A percentile compares a stretch with the other conserved stretches of the same genome.
These are phyloP conservation scores for Euura lappo DNA, from an alignment of 1,140 invertebrate genomes.

Conservation along the genomic window DNA sequence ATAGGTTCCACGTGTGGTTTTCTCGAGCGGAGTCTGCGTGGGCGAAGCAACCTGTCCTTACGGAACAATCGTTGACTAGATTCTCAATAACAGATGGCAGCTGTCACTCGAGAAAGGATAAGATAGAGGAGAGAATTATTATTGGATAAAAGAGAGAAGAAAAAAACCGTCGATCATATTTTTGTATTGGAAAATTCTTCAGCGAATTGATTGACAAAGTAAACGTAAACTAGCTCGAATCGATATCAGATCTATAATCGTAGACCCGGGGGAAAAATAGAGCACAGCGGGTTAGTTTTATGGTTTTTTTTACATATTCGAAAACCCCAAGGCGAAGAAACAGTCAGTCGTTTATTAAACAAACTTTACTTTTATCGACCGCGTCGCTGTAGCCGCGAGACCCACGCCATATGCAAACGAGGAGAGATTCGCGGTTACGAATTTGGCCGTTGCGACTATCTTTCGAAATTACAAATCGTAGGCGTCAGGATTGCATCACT, in stretches of 20 bases:
- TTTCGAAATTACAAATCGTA: no score
- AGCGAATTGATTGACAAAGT: neutral
- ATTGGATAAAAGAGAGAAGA: neutral
- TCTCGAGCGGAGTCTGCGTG: neutral
- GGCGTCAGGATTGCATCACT: no score
- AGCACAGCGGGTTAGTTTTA: neutral
- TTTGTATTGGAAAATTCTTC: neutral
- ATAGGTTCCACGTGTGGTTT: neutral
- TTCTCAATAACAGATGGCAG: conserved; percentile 5
- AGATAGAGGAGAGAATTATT: neutral
- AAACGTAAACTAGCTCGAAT: no score
- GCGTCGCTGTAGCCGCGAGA: neutral
- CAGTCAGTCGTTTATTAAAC: neutral
- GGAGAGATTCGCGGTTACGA: conserved; percentile 1
- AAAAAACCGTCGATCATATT: neutral
- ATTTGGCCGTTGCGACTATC: neutral
- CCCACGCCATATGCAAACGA: conserved; percentile 1
- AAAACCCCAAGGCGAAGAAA: neutral
- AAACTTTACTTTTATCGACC: no score
- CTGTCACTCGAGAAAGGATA: neutral
- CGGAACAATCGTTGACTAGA: conserved; percentile 5
- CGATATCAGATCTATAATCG: no score
- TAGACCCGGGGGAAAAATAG: neutral
- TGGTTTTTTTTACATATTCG: neutral
- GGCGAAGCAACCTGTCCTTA: conserved; percentile 4